Conservation (phyloP, 2,113 vertebrate species). For the Siniperca chuatsi region DNA sequence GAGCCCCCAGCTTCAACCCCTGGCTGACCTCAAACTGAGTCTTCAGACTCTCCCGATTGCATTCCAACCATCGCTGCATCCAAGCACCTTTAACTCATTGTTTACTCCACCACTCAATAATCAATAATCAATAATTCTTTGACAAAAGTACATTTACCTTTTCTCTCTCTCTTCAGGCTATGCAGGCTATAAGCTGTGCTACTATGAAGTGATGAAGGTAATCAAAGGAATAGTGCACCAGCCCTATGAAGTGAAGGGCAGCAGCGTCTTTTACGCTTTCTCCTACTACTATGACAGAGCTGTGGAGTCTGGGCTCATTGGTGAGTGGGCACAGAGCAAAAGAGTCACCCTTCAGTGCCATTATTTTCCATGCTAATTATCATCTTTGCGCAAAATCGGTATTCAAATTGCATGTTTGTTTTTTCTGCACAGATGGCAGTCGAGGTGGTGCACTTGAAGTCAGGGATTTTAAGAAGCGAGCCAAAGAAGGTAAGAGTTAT, state of each 20-base stretch:
- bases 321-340: conserved; percentile 81
- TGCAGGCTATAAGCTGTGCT: conserved; percentile 94
- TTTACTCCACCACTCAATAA: conserved; percentile 16
- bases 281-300: conserved; percentile 98
- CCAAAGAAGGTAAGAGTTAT: conserved; percentile 91
- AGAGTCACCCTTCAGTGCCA: conserved; percentile 28
- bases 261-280: conserved; percentile 95
- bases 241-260: conserved; percentile 90
- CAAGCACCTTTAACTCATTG: conserved; percentile 18
- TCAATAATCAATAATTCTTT: background rate
- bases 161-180: conserved; percentile 83
- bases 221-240: conserved; percentile 93
- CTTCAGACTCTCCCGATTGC: conserved; percentile 24
- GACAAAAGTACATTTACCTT: background rate
- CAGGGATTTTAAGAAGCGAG: conserved; percentile 94
- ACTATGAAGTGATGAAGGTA: conserved; percentile 91
- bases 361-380: conserved; percentile 46
- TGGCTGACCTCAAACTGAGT: conserved; percentile 57
- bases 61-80: conserved; percentile 44
- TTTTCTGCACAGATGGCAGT: conserved; percentile 87
- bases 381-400: conserved; percentile 38
- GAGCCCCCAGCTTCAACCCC: conserved; percentile 53
- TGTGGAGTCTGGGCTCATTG: conserved; percentile 92
- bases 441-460: conserved; percentile 93
- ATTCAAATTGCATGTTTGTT: conserved; percentile 53